phyloP scores from a whole-genome alignment of 2,888 invertebrate species.

The Ophion ellenae region DNA sequence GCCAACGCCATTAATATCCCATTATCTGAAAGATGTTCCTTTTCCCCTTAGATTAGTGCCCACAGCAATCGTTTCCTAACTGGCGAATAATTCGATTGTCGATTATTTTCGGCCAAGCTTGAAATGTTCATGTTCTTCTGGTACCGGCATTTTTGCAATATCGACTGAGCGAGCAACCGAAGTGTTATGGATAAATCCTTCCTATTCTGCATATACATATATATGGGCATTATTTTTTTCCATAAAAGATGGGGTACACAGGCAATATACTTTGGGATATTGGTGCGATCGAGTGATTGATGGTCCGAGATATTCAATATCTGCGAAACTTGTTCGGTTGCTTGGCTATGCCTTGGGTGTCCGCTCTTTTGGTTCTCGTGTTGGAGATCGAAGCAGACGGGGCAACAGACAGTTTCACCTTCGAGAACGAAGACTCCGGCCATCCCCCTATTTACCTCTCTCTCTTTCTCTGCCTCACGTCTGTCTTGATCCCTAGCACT shows the following conservation, averaged over 20 bases:
- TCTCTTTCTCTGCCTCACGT: conserved; percentile 1
- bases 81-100: background rate
- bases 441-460: conserved; percentile 5
- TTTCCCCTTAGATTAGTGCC: too few relatives aligned
- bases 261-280: conserved; percentile 81
- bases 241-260: conserved; percentile 67
- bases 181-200: conserved; percentile 67
- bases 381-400: conserved; percentile 57
- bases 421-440: conserved; percentile 24
- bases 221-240: background rate
- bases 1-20: too few relatives aligned
- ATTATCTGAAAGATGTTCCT: too few relatives aligned
- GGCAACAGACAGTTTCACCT: conserved; percentile 32
- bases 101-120: background rate
- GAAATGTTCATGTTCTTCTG: background rate
- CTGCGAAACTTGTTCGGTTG: conserved; percentile 76
- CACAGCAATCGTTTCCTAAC: too few relatives aligned
- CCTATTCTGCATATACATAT: background rate
- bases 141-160: conserved; percentile 1
- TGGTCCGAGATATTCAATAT: conserved; percentile 82
- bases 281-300: conserved; percentile 80
- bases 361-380: conserved; percentile 26
- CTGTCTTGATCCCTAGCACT: background rate
- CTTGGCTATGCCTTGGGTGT: conserved; percentile 33
- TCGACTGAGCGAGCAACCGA: conserved; percentile 20